Conservation (phyloP, 1,140 invertebrate genomes). For the Drosophila pseudoobscura region DNA sequence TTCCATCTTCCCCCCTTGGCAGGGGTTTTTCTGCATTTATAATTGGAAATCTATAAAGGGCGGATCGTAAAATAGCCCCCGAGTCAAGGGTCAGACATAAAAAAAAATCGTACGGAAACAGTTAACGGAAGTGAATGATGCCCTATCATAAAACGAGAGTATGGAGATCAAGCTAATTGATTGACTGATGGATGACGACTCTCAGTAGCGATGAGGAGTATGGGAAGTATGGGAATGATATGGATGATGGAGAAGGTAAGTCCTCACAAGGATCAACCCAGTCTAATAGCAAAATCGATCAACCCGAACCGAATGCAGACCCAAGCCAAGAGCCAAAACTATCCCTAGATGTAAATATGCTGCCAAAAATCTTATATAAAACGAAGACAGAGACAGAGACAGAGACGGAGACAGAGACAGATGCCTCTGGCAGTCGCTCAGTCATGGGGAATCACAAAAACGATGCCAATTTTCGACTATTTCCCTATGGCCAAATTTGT, state of each 20-base stretch:
- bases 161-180: too few relatives aligned
- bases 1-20: not conserved
- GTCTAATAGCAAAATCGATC: conserved; percentile 4
- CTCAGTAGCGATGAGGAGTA: too few relatives aligned
- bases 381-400: not conserved
- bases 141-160: conserved; percentile 6
- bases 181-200: too few relatives aligned
- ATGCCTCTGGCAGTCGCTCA: conserved; percentile 47
- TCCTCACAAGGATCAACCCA: not conserved
- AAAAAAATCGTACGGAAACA: conserved; percentile 13
- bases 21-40: conserved; percentile 52
- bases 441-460: conserved; percentile 32
- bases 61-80: conserved; percentile 31
- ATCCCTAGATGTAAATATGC: conserved; percentile 20
- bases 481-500: conserved; percentile 66
- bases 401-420: not conserved
- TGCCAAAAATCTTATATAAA: conserved; percentile 10
- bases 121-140: conserved; percentile 40
- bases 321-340: not conserved
- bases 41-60: conserved; percentile 60
- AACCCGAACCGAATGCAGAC: not conserved
- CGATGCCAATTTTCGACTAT: conserved; percentile 67
- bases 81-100: conserved; percentile 22
- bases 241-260: not conserved
- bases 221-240: too few relatives aligned